These are phyloP conservation scores for Lichenostomus cassidix DNA, from an alignment of 2,113 vertebrate species.

Conservation along the genomic window DNA sequence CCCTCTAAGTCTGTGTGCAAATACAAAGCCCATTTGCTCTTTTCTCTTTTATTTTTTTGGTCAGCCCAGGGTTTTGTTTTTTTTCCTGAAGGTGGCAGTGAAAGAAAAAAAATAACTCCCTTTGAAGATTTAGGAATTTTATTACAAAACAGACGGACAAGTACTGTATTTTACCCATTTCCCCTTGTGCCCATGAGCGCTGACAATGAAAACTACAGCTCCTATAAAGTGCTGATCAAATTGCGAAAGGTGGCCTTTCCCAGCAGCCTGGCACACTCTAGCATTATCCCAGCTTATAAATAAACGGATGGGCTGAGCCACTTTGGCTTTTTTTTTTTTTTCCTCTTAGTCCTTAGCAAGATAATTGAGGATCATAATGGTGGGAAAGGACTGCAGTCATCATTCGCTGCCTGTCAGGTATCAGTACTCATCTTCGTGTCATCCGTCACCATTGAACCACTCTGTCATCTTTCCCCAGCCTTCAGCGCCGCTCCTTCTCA, in stretches of 20 bases:
- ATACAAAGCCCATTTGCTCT: background rate
- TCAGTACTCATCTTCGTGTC: slow-evolving; percentile 87
- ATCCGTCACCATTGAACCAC: slow-evolving; percentile 91
- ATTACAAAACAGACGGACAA: slow-evolving; percentile 75
- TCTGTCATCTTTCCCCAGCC: slow-evolving; percentile 87
- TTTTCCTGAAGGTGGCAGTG: slow-evolving; percentile 84
- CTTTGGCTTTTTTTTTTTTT: slow-evolving; percentile 10
- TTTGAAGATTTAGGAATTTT: slow-evolving; percentile 72
- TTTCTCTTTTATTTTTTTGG: background rate
- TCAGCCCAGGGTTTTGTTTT: background rate
- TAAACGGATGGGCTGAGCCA: slow-evolving; percentile 72
- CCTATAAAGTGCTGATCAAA: slow-evolving; percentile 59
- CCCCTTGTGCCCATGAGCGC: slow-evolving; percentile 64
- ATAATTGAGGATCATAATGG: slow-evolving; percentile 90
- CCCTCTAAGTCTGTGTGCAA: background rate
- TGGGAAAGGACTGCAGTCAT: slow-evolving; percentile 85
- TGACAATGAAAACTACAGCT: slow-evolving; percentile 67
- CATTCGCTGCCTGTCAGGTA: slow-evolving; percentile 92
- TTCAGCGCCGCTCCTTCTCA: slow-evolving; percentile 83
- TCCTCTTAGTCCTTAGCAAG: slow-evolving; percentile 79
- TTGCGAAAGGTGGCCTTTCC: slow-evolving; percentile 52
- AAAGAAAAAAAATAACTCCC: slow-evolving; percentile 73
- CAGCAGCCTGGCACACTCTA: slow-evolving; percentile 60
- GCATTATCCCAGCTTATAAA: slow-evolving; percentile 58
- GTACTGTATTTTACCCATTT: slow-evolving; percentile 59